Base-by-base conservation (phyloP, 2,113 vertebrate genomes). In the Hypanus sabinus region DNA sequence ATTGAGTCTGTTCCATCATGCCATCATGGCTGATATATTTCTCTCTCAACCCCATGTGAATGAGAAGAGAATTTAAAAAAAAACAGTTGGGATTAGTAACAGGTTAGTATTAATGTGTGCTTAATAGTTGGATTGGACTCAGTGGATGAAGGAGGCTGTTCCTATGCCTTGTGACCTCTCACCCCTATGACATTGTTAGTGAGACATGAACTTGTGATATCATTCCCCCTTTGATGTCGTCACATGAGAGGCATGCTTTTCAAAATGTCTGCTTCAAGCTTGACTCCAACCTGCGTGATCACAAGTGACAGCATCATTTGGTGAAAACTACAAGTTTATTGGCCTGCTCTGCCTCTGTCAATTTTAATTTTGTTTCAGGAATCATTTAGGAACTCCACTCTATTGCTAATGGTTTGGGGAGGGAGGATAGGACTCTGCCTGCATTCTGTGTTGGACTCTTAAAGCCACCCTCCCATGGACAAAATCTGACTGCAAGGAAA, bases 141-240 rank as follows among this genome's bases (percentile, higher is more conserved):
- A 46, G 46, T 46, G 46, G 46, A 3, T 46, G 46, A 38, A n/a
- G n/a, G 77, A 27, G 77, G 6, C 77, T 80, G 77, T 73, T 73
- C 20, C 16, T 6, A 22, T 46, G 33, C 79, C 79, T 20, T 20
- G 33, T 20, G 33, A 80, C 77, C 33, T 0, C 24, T 33, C 20
- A 1, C 24, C 36, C 90, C 62, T 27, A 68, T 93, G 90, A 93
- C 90, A 46, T 93, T 60, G 68, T 90, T 33, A 10, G 14, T 90
- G n/a, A 16, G 60, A 30, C 60, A 65, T 14, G n/a, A 60, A 30
- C 38, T 93, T 93, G 68, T 93, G 90, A 65, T 73, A 46, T 38
- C 18, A 93, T 71, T 93, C 71, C 90, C 90, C 90, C 68, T 46
- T 93, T 93, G 33, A 93, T 93, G 90, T 71, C 30, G 33, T 93